Percentiles rank a stretch among this genome's conserved stretches.
These are phyloP conservation scores for Lanius ludovicianus DNA, from an alignment of 2,113 vertebrate species.

Conservation along the genomic window DNA sequence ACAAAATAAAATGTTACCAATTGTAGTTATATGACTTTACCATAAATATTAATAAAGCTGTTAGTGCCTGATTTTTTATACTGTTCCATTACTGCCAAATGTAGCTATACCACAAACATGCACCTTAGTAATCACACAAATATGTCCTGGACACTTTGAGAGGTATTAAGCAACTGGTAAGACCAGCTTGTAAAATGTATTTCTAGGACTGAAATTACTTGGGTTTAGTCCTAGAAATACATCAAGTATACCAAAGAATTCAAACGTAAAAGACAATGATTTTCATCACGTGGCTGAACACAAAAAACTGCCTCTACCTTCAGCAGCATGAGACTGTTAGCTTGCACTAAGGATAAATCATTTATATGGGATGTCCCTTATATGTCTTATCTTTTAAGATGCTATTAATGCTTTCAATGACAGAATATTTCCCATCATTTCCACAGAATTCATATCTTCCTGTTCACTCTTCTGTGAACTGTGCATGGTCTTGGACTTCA, in stretches of 20 bases:
- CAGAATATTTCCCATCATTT: neutral
- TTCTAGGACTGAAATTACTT: neutral
- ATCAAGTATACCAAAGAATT: neutral
- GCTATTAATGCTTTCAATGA: neutral
- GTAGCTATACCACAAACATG: neutral
- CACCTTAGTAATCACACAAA: neutral
- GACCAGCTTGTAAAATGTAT: neutral
- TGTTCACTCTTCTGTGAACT: neutral
- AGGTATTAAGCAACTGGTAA: neutral
- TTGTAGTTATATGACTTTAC: neutral
- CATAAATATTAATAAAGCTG: conserved; percentile 11
- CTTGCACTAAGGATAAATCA: neutral
- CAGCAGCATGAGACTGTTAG: neutral
- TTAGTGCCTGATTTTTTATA: neutral
- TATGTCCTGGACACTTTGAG: neutral
- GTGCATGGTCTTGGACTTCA: neutral
- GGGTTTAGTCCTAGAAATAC: neutral
- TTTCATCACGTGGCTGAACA: neutral
- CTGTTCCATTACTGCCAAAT: neutral
- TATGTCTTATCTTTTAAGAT: neutral
- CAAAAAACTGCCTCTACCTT: neutral
- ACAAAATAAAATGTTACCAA: neutral
- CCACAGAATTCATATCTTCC: neutral
- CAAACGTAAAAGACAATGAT: neutral
- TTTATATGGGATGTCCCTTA: neutral